Conservation (phyloP, 2,888 invertebrate genomes). For the Salticus scenicus region DNA sequence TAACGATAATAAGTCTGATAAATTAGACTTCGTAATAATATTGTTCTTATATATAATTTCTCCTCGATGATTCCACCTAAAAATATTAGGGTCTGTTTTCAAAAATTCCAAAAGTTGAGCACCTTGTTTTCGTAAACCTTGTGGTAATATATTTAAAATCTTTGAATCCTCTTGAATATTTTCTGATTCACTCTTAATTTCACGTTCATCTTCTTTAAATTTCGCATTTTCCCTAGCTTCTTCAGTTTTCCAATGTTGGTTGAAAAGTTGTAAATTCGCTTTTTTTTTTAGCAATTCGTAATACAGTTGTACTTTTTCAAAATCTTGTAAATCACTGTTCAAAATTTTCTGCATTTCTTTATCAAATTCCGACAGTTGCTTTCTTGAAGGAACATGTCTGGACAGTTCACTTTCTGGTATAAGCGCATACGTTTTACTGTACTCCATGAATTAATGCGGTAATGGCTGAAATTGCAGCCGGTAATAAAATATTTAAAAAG, state of each 20-base stretch:
- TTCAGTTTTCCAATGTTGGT: not conserved
- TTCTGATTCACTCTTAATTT: not conserved
- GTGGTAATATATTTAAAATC: not conserved
- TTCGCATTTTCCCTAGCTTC: not conserved
- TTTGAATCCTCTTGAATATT: not conserved
- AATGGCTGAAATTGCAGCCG: not conserved
- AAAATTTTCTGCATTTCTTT: not conserved
- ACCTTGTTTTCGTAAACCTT: not conserved
- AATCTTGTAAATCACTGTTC: not conserved
- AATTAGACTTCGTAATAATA: not conserved
- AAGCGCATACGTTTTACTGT: not conserved
- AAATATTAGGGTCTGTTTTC: not conserved
- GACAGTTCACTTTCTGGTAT: not conserved
- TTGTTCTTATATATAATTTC: not conserved
- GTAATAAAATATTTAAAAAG: not conserved
- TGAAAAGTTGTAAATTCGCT: not conserved
- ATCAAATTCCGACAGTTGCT: not conserved
- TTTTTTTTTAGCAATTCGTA: conserved; percentile 3
- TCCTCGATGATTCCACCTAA: not conserved
- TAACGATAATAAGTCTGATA: not conserved
- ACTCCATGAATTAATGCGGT: not conserved
- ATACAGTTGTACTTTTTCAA: conserved; percentile 11
- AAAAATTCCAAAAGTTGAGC: not conserved
- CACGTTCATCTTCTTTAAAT: not conserved
- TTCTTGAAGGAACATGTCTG: not conserved